phyloP scores from a whole-genome alignment of 2,888 invertebrate genomes.

The Cheilosia urbana region DNA sequence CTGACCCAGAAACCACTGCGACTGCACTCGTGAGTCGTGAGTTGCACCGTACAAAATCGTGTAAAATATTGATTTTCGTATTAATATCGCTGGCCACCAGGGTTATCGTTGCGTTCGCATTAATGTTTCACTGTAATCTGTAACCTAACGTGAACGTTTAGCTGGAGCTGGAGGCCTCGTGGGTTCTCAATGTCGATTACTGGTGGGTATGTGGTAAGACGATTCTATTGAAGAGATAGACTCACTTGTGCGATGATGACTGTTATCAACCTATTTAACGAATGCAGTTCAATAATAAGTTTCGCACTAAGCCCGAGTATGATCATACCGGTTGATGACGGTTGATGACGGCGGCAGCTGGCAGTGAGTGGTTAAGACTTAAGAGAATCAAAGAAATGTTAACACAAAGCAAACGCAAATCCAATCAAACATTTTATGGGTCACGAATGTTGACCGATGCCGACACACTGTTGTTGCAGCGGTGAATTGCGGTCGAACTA shows the following conservation, averaged over 20 bases:
- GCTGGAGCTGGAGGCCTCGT: conserved; percentile 12
- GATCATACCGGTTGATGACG: conserved; percentile 12
- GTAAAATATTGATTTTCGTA: conserved; percentile 67
- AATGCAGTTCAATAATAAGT: conserved; percentile 42
- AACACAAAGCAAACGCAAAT: not conserved
- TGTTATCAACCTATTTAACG: conserved; percentile 52
- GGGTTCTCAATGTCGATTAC: conserved; percentile 27
- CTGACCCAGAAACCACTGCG: conserved; percentile 31
- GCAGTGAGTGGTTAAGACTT: not conserved
- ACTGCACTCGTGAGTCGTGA: conserved; percentile 25
- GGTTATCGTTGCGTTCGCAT: conserved; percentile 53
- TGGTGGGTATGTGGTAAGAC: not conserved
- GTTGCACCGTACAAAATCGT: conserved; percentile 19
- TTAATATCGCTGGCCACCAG: conserved; percentile 56
- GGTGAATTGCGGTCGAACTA: conserved; percentile 15
- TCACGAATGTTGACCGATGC: conserved; percentile 49
- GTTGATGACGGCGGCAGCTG: not conserved
- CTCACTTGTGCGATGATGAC: conserved; percentile 10
- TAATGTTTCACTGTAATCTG: conserved; percentile 51
- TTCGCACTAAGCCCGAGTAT: conserved; percentile 36
- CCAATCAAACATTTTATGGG: conserved; percentile 60
- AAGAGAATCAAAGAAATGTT: not conserved
- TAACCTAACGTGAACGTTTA: not conserved
- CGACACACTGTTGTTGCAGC: conserved; percentile 26
- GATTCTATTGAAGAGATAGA: not conserved